Base-by-base conservation (phyloP, 23 tunicate genomes). In the Diplosoma virens region DNA sequence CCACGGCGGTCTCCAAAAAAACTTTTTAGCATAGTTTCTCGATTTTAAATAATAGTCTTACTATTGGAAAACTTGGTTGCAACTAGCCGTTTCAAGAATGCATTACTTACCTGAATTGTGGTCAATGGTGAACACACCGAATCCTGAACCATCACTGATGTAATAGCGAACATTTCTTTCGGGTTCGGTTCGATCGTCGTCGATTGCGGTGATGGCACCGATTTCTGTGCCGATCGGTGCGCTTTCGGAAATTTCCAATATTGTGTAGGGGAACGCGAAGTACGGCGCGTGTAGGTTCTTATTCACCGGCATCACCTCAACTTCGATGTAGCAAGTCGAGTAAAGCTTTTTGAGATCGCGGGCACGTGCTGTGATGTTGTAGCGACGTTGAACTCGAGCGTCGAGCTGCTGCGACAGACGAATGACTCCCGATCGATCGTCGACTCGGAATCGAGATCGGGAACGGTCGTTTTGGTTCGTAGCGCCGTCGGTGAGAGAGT, bases 261-360 rank as follows among this genome's bases (percentile, higher is more conserved):
- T 35, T 0, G 68, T 27, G 0, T 34, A 56, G 23, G 32, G 66
- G 2, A 22, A 34, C 7, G 31, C 63, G 45, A 89, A 89, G 30
- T 66, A 76, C 0, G 96, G 96, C 32, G 96, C 80, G 47, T 82
- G 47, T 45, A 84, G 54, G 63, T 89, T 89, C 23, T 77, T 48
- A 66, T 89, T 86, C 6, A 82, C 88, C 37, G 82, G 70, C 26
- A 61, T 23, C 37, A 89, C 77, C 53, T 65, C 67, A 7, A 82
- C 74, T 28, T 83, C 96, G 30, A 65, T 63, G 33, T 58, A 89
- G 64, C 75, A 77, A 18, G 73, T 78, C 1, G 96, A 68, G 30
- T 23, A 41, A 1, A 68, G 80, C 16, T 71, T 74, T 35, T 59
- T 65, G 7, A 67, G n/a, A 59, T 89, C 96, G 25, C 86, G 81